phyloP scores from a whole-genome alignment of 2,113 vertebrate species.

The Capreolus pygargus region DNA sequence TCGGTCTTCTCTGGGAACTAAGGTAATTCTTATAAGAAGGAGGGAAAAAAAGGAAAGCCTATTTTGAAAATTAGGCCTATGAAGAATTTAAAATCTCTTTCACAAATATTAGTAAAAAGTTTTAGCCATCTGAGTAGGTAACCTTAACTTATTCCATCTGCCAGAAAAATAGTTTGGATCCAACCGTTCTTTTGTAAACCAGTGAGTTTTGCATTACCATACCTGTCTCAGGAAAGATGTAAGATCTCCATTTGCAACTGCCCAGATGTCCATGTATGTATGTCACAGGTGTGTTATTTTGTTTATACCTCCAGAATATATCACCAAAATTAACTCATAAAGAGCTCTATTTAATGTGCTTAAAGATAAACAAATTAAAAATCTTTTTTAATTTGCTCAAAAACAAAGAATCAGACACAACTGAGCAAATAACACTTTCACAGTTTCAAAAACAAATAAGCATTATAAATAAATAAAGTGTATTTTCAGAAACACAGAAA shows the following conservation, averaged over 20 bases:
- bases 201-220: background rate
- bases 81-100: background rate
- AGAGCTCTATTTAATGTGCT: background rate
- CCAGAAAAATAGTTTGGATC: background rate
- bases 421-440: background rate
- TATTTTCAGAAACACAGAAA: background rate
- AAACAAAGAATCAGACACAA: background rate
- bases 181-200: background rate
- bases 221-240: background rate
- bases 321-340: background rate
- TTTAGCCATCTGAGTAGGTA: background rate
- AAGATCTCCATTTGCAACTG: background rate
- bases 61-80: background rate
- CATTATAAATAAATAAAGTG: background rate
- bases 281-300: background rate
- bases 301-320: background rate
- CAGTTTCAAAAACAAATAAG: background rate
- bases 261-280: background rate
- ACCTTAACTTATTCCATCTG: background rate
- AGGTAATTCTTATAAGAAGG: background rate
- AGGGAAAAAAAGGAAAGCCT: background rate
- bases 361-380: background rate
- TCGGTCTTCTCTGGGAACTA: background rate
- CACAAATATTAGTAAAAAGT: background rate
- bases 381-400: background rate